These are phyloP conservation scores for Phenganax stokvisi DNA, from an alignment of 92 coral and sea anemone species.

Conservation along the genomic window DNA sequence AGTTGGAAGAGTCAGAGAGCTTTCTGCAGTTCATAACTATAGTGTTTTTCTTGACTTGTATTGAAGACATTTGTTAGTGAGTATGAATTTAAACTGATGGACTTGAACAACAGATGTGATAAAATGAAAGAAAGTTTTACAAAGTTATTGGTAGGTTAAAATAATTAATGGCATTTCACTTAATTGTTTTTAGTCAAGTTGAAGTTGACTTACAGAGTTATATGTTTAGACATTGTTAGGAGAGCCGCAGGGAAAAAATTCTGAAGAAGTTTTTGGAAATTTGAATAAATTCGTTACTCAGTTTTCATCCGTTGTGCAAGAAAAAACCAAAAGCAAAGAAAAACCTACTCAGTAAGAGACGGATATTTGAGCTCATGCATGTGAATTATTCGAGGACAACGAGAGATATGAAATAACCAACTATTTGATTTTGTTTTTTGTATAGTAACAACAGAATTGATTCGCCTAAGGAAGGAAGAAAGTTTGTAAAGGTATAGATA, in stretches of 20 bases:
- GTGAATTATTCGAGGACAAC: not conserved
- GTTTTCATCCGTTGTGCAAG: conserved; percentile 24
- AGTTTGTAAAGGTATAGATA: conserved; percentile 3
- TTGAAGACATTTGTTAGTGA: conserved; percentile 66
- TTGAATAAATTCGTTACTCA: conserved; percentile 58
- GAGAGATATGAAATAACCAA: not conserved
- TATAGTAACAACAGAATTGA: conserved; percentile 2
- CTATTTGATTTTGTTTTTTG: not conserved
- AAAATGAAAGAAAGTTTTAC: conserved; percentile 77
- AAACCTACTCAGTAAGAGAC: not conserved
- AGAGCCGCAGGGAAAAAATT: conserved; percentile 77
- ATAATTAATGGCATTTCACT: not conserved
- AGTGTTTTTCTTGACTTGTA: conserved; percentile 25
- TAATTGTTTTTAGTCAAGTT: not conserved
- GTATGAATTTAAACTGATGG: conserved; percentile 73
- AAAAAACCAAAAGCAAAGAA: conserved; percentile 28
- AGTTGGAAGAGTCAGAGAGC: not conserved
- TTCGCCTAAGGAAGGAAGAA: conserved; percentile 6
- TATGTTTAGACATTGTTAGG: conserved; percentile 61
- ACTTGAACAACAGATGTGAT: conserved; percentile 69
- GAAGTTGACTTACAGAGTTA: not conserved
- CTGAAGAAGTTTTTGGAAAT: conserved; percentile 77
- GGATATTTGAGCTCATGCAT: too few species aligned
- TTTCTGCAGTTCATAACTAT: not conserved
- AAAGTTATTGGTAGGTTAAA: conserved; percentile 70